A percentile compares a stretch with the other conserved stretches of the same genome.
Conservation (phyloP, 2,113 vertebrate genomes). For the Junco hyemalis region DNA sequence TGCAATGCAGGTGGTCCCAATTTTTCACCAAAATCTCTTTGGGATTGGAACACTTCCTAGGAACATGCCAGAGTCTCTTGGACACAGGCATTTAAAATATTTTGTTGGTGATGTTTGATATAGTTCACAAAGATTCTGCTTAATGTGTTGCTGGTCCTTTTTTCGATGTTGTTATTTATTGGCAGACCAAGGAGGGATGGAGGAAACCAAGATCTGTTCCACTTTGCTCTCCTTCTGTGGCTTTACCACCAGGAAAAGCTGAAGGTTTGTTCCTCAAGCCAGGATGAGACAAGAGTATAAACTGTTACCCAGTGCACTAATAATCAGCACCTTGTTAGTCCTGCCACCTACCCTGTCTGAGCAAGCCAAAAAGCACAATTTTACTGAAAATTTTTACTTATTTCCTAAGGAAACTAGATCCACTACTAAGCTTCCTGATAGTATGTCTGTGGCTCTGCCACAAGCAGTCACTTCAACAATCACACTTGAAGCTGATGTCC, state of each 20-base stretch:
- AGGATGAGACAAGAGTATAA: not conserved
- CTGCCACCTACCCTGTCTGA: not conserved
- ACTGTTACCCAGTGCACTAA: not conserved
- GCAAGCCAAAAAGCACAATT: not conserved
- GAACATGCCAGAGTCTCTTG: not conserved
- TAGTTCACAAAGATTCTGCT: not conserved
- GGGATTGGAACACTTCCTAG: not conserved
- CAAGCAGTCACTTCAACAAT: not conserved
- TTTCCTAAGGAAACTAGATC: not conserved
- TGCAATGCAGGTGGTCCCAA: not conserved
- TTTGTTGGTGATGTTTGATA: not conserved
- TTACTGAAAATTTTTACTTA: not conserved
- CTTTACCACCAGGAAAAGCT: not conserved
- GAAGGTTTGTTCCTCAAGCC: not conserved
- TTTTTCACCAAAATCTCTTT: not conserved
- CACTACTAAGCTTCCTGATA: not conserved
- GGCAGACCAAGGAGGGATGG: not conserved
- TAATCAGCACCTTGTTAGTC: not conserved
- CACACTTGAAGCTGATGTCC: not conserved
- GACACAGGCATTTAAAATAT: not conserved
- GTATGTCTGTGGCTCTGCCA: not conserved
- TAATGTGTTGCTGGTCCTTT: not conserved
- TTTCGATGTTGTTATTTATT: not conserved
- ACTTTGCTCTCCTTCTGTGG: not conserved
- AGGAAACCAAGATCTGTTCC: not conserved